Evolutionary conservation across 1,140 invertebrate species (phyloP).

Genomic region (Hypsibius dujardini): DNA sequence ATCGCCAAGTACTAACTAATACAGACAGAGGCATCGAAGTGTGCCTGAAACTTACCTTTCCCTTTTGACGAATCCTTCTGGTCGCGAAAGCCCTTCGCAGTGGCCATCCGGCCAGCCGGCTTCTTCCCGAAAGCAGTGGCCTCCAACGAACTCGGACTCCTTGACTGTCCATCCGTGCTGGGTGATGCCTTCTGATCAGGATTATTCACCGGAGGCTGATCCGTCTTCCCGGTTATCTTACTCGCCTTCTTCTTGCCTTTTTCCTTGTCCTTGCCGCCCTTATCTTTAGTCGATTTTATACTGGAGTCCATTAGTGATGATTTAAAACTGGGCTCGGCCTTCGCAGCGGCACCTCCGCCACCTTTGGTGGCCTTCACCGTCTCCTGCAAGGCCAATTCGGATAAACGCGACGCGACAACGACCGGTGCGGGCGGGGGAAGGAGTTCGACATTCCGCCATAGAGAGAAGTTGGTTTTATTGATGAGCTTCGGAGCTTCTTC

Average conservation of each 20-base stretch:
- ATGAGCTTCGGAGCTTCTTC: conserved; percentile 7
- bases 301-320: background rate
- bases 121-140: conserved; percentile 6
- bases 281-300: background rate
- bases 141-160: background rate
- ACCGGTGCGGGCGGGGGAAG: background rate
- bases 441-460: conserved; percentile 15
- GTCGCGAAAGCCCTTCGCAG: background rate
- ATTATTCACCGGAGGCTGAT: background rate
- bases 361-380: background rate
- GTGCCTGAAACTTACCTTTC: conserved; percentile 14
- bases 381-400: background rate
- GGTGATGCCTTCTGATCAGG: background rate
- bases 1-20: background rate
- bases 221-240: background rate
- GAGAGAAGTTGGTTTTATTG: background rate
- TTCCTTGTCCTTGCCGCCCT: background rate
- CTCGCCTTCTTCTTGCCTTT: conserved; percentile 5
- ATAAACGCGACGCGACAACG: background rate
- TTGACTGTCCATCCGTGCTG: background rate
- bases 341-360: background rate
- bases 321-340: background rate
- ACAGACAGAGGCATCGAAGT: background rate
- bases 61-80: background rate
- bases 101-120: background rate